Evolutionary conservation across 2,797 vertebrate species (phyloP), one percentile per base, ranked within the genome.

Genomic region (Liasis olivaceus): DNA sequence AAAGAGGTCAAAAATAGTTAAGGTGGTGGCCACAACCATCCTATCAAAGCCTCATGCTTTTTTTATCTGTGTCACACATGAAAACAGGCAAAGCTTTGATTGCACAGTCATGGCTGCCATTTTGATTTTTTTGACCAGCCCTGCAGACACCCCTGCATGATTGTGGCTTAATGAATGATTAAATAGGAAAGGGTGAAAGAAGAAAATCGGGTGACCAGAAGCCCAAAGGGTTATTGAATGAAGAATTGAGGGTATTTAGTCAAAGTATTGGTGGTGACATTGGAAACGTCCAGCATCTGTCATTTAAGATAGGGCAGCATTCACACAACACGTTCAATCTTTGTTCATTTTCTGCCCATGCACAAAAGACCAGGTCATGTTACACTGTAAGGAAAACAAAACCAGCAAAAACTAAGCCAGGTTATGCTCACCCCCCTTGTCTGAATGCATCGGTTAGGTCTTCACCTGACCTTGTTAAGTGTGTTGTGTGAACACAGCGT

Each of bases 111-210:
- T 54, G 51, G 5, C 5, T 54, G 51, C 51, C 51, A 54, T 54
- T 1, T 54, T 54, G 51, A 54, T 7, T 7, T 54, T 54, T 54
- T 54, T 6, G 51, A 54, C 51, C 1, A 7, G 8, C 51, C 51
- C 51, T 54, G 51, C 51, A 54, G 51, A 54, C 51, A 7, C 51
- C 51, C 51, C 51, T 54, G 51, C 6, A 7, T 54, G 51, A 7
- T 7, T 54, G 51, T 54, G 5, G 42, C 93, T 93, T 63, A 90
- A 94, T 93, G 93, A 91, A 90, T 85, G 89, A 86, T 92, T 89
- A 69, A 84, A 90, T 26, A 42, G 15, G 13, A 11, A 28, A 88
- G 20, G 60, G 31, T 88, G 64, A 64, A 36, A 5, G 17, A 54
- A 20, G 64, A 0, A 87, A 66, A 66, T 1, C 0, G 26, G 24